Base-by-base conservation (phyloP, 2,888 invertebrate genomes). In the Melikaiella ostensackeni region DNA sequence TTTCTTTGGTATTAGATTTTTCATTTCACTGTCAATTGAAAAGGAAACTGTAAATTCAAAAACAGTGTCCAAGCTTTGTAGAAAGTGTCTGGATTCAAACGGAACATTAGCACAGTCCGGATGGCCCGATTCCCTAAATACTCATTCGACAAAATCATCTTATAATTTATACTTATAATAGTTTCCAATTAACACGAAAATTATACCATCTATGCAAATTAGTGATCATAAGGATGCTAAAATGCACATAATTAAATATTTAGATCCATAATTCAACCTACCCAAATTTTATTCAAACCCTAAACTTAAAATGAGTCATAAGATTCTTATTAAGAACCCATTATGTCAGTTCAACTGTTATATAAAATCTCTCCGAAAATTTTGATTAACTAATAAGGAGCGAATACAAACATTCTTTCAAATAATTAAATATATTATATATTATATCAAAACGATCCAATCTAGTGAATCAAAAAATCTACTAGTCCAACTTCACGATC, bases 51-150 rank as follows among this genome's bases (percentile, higher is more conserved):
- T 27, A 79, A 82, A 79, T 78, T 75, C 77, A 79, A 77, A 59
- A 79, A 79, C 80, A 79, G 81, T 62, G 75, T 73, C 73, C 55
- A 74, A 79, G 80, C 73, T 73, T 57, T 70, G 57, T 88, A 87
- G 87, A 87, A 88, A 88, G 88, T 87, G 83, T 80, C 83, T 78
- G 74, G 75, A 74, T 78, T 80, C 76, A 75, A 81, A 83, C 80
- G 75, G 84, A 84, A 85, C 82, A 83, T 85, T 85, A 82, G 80
- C 77, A 75, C 81, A 85, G 75, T 80, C 77, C 79, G 80, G 77
- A 79, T 84, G 88, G 82, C 88, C 88, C 79, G 78, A 83, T 88
- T 87, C 78, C 83, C 85, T 74, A 81, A 86, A 86, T 85, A 81
- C 79, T 76, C 61, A 59, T 76, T 74, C 57, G 74, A 75, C 73